Percentiles rank a stretch among this genome's conserved stretches.
These are phyloP conservation scores for Poecilobothrus nobilitatus DNA, from an alignment of 2,888 invertebrate genomes.

Conservation along the genomic window DNA sequence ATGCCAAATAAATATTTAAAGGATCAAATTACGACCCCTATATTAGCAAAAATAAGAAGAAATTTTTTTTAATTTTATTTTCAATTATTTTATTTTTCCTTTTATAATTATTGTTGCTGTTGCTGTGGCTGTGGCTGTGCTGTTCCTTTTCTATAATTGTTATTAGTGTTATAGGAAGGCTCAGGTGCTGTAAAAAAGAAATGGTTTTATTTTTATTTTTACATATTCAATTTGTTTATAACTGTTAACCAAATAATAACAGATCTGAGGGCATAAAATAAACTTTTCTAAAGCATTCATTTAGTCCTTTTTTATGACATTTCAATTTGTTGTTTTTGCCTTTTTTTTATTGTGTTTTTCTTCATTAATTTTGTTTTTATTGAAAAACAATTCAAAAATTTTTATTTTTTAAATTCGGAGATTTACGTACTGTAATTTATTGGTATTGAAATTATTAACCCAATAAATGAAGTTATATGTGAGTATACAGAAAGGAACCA, in stretches of 20 bases:
- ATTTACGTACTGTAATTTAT: not conserved
- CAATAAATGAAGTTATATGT: not conserved
- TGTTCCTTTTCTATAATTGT: too few relatives aligned
- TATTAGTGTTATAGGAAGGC: not conserved
- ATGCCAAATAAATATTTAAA: too few relatives aligned
- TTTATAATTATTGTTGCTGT: too few relatives aligned
- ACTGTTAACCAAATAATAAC: not conserved
- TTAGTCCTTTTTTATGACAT: not conserved
- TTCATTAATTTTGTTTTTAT: not conserved
- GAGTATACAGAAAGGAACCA: too few relatives aligned
- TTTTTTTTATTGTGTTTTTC: too few relatives aligned
- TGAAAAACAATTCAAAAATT: not conserved
- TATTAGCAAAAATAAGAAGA: too few relatives aligned
- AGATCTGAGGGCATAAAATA: not conserved
- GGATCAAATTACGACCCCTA: too few relatives aligned
- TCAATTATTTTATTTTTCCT: too few relatives aligned
- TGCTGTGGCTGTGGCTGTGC: too few relatives aligned
- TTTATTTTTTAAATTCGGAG: not conserved
- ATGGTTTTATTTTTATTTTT: too few relatives aligned
- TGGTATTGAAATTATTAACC: not conserved
- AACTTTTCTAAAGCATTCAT: not conserved
- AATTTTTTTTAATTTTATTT: too few relatives aligned
- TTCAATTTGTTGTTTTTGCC: too few relatives aligned
- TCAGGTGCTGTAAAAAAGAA: not conserved
- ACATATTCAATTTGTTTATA: not conserved